Percentiles rank a stretch among this genome's conserved stretches.
Evolutionary conservation across 1,140 invertebrate genomes (phyloP).

Genomic region (Monomorium pharaonis): DNA sequence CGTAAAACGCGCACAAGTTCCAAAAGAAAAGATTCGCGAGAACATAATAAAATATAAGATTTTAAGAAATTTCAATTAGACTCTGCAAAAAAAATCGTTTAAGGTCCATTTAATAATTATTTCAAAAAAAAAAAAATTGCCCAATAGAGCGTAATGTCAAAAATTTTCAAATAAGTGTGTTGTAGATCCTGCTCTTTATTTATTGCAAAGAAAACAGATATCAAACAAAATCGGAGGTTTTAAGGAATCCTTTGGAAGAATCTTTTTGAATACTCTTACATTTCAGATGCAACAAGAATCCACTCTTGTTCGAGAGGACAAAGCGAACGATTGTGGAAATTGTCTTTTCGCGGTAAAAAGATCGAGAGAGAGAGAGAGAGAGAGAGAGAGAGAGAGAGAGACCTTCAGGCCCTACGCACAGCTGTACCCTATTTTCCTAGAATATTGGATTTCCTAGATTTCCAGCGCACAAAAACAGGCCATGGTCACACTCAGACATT

Average conservation of each 20-base stretch:
- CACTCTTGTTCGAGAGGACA: not conserved
- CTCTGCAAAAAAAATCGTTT: not conserved
- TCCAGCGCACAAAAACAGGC: not conserved
- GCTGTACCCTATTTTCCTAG: slow-evolving; percentile 11
- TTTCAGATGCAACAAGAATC: not conserved
- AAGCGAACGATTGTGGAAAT: not conserved
- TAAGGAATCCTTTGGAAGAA: not conserved
- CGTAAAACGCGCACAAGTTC: not conserved
- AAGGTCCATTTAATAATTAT: not conserved
- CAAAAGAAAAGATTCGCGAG: not conserved
- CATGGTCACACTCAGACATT: not conserved
- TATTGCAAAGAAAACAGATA: not conserved
- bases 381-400: too few species aligned
- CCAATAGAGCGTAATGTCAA: not conserved
- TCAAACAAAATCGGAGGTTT: not conserved
- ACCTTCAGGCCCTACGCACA: not conserved
- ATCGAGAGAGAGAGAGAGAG: too few species aligned
- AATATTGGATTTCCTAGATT: slow-evolving; percentile 46
- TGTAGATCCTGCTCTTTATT: not conserved
- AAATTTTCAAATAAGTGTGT: not conserved
- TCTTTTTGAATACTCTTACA: not conserved
- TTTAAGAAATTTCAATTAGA: not conserved
- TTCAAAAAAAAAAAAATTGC: not conserved
- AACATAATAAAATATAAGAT: not conserved
- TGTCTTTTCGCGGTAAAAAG: not conserved